phyloP scores from a whole-genome alignment of 2,888 invertebrate genomes.

The Pecten maximus region DNA sequence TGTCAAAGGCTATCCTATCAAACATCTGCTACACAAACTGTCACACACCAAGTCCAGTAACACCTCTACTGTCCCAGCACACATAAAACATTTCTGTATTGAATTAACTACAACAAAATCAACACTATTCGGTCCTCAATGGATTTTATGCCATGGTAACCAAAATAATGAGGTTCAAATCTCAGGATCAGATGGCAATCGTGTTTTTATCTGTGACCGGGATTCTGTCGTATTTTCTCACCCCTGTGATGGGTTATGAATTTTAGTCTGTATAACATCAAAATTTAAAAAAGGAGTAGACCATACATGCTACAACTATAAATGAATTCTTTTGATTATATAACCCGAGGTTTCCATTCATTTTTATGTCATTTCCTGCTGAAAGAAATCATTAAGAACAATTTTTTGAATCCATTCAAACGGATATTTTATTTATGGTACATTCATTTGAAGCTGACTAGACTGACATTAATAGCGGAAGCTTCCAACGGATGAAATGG shows the following conservation, averaged over 20 bases:
- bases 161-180: neutral
- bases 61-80: neutral
- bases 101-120: neutral
- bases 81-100: neutral
- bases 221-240: neutral
- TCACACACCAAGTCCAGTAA: neutral
- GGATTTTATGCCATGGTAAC: neutral
- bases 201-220: neutral
- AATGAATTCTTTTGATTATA: neutral
- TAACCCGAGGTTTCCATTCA: neutral
- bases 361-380: constrained; percentile 17
- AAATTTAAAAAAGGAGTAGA: neutral
- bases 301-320: neutral
- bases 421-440: neutral
- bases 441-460: neutral
- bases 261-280: neutral
- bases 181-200: neutral
- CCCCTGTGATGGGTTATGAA: neutral
- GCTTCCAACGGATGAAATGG: neutral
- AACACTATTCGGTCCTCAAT: neutral
- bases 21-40: neutral
- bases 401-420: neutral
- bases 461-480: neutral
- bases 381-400: neutral
- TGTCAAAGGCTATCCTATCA: neutral